Conservation (phyloP, 2,113 vertebrate species). For the Trinectes maculatus region DNA sequence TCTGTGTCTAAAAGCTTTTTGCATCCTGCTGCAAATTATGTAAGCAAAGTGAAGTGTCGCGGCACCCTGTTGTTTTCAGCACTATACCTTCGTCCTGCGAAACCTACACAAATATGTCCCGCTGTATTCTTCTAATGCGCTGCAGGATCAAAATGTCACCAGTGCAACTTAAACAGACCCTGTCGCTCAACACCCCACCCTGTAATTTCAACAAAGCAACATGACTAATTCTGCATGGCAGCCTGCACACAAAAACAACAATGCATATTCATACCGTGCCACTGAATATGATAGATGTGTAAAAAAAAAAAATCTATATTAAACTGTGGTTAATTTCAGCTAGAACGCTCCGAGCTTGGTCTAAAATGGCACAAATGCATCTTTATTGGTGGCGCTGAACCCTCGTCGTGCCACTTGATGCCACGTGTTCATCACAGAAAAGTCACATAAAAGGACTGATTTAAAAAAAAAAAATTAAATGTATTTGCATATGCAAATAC, state of each 20-base stretch:
- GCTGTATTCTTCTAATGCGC: slow-evolving; percentile 80
- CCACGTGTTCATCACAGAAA: slow-evolving; percentile 74
- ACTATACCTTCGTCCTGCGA: slow-evolving; percentile 77
- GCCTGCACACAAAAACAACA: slow-evolving; percentile 63
- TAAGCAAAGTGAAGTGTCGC: slow-evolving; percentile 84
- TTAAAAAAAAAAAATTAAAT: slow-evolving; percentile 30
- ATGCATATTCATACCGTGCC: slow-evolving; percentile 66
- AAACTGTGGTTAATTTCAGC: slow-evolving; percentile 75
- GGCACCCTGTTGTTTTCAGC: slow-evolving; percentile 80
- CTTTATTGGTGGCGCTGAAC: slow-evolving; percentile 68
- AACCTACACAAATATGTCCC: slow-evolving; percentile 81
- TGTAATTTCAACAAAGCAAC: slow-evolving; percentile 69
- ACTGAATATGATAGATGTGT: slow-evolving; percentile 64
- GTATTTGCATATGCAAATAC: slow-evolving; percentile 81
- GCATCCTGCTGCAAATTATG: slow-evolving; percentile 83
- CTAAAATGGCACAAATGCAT: slow-evolving; percentile 68
- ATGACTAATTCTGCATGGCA: slow-evolving; percentile 72
- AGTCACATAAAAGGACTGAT: slow-evolving; percentile 78
- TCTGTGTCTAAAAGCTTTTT: slow-evolving; percentile 87
- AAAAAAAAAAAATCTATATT: slow-evolving; percentile 70
- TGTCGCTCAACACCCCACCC: slow-evolving; percentile 65
- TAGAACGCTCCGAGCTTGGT: slow-evolving; percentile 62
- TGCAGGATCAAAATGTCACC: slow-evolving; percentile 75
- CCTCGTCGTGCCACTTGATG: slow-evolving; percentile 78
- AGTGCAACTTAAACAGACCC: slow-evolving; percentile 72